These are phyloP conservation scores for Neogale vison DNA, from an alignment of 2,113 vertebrate genomes.

Conservation along the genomic window DNA sequence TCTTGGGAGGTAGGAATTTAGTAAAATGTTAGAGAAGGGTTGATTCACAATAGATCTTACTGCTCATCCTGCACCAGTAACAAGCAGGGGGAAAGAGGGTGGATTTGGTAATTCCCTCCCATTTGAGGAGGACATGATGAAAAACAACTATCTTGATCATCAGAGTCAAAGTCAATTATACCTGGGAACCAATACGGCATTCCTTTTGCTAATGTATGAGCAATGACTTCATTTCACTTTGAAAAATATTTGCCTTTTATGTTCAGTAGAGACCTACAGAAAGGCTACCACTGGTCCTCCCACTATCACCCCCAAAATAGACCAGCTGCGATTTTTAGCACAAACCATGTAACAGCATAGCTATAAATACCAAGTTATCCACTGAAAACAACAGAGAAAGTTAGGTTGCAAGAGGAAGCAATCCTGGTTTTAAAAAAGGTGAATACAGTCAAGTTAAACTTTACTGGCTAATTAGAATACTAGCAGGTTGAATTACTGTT, in stretches of 20 bases:
- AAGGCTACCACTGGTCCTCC: not conserved
- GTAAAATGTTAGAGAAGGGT: not conserved
- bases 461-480: slow-evolving; percentile 25
- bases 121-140: not conserved
- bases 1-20: not conserved
- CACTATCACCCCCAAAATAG: not conserved
- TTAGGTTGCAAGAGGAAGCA: not conserved
- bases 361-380: slow-evolving; percentile 36
- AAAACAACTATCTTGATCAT: not conserved
- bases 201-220: slow-evolving; percentile 6
- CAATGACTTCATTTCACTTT: slow-evolving; percentile 30
- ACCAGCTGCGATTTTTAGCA: not conserved
- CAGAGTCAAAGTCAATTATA: not conserved
- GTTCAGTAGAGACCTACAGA: not conserved
- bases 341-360: not conserved
- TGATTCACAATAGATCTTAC: not conserved
- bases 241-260: slow-evolving; percentile 43
- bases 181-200: not conserved
- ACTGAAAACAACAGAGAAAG: slow-evolving; percentile 10
- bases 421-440: not conserved
- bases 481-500: not conserved
- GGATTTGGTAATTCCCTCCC: not conserved
- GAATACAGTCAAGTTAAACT: not conserved
- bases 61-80: not conserved
- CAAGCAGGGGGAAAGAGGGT: not conserved